These are phyloP conservation scores for Hoplias malabaricus DNA, from an alignment of 2,113 vertebrate genomes.

Conservation along the genomic window DNA sequence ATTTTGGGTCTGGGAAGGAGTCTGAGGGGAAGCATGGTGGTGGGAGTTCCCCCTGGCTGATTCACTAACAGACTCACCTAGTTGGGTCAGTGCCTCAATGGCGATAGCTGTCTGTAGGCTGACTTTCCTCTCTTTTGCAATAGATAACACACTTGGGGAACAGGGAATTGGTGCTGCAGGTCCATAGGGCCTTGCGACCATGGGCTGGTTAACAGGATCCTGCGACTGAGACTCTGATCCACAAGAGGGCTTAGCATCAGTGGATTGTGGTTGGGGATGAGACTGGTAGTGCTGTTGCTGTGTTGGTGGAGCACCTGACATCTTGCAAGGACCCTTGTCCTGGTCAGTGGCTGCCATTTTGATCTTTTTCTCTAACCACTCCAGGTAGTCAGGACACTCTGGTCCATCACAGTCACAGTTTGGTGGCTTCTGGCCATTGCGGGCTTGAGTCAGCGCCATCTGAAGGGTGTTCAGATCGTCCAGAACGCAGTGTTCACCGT, in stretches of 20 bases:
- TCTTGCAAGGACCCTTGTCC: slow-evolving; percentile 60
- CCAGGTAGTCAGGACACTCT: slow-evolving; percentile 95
- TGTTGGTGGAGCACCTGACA: slow-evolving; percentile 40
- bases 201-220: slow-evolving; percentile 40
- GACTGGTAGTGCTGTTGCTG: slow-evolving; percentile 41
- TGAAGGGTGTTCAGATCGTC: slow-evolving; percentile 88
- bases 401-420: slow-evolving; percentile 95
- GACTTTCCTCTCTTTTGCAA: slow-evolving; percentile 95
- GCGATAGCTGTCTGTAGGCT: slow-evolving; percentile 95
- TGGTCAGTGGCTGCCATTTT: slow-evolving; percentile 74
- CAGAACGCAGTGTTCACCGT: slow-evolving; percentile 58
- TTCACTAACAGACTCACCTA: slow-evolving; percentile 64
- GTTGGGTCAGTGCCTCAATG: slow-evolving; percentile 93
- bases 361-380: slow-evolving; percentile 96
- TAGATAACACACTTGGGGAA: slow-evolving; percentile 88
- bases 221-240: slow-evolving; percentile 51
- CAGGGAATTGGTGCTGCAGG: slow-evolving; percentile 81
- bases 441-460: slow-evolving; percentile 85
- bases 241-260: slow-evolving; percentile 57
- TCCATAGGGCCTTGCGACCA: slow-evolving; percentile 63
- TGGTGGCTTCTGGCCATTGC: slow-evolving; percentile 90
- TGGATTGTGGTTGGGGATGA: slow-evolving; percentile 61
- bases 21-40: slow-evolving; percentile 54
- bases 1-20: slow-evolving; percentile 54
- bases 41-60: slow-evolving; percentile 59